Conservation (phyloP, 1,140 invertebrate species). For the Callitettix versicolor region DNA sequence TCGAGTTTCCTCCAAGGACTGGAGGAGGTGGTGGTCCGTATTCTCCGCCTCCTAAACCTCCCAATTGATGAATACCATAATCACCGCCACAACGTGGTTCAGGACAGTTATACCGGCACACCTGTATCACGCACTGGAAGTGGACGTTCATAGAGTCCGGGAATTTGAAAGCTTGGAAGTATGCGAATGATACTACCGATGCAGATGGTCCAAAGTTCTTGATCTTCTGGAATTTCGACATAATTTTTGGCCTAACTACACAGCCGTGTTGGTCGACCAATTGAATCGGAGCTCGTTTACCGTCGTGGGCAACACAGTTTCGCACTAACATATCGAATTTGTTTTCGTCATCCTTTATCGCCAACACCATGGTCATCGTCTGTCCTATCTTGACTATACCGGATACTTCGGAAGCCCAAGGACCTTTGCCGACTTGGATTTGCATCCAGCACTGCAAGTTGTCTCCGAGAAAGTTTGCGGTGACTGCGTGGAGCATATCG, state of each 20-base stretch:
- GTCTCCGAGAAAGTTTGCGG: conserved; percentile 88
- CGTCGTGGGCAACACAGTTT: conserved; percentile 90
- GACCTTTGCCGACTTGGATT: conserved; percentile 88
- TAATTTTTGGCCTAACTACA: conserved; percentile 80
- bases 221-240: conserved; percentile 89
- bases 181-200: conserved; percentile 81
- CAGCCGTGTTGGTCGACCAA: conserved; percentile 87
- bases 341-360: conserved; percentile 90
- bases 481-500: conserved; percentile 87
- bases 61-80: conserved; percentile 17
- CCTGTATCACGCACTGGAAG: conserved; percentile 92
- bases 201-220: conserved; percentile 90
- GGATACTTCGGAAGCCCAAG: conserved; percentile 90
- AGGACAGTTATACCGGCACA: conserved; percentile 84
- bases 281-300: conserved; percentile 88
- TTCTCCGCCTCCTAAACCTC: conserved; percentile 14
- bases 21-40: conserved; percentile 18
- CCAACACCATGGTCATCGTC: conserved; percentile 93
- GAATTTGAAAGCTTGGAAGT: conserved; percentile 93
- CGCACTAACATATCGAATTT: conserved; percentile 93
- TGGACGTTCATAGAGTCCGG: conserved; percentile 94
- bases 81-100: conserved; percentile 54
- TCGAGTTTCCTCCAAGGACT: conserved; percentile 8
- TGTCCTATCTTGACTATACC: conserved; percentile 91
- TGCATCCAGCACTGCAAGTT: conserved; percentile 95